Percentiles rank a stretch among this genome's conserved stretches.
Conservation (phyloP, 1,140 invertebrate species). For the Orussus abietinus region DNA sequence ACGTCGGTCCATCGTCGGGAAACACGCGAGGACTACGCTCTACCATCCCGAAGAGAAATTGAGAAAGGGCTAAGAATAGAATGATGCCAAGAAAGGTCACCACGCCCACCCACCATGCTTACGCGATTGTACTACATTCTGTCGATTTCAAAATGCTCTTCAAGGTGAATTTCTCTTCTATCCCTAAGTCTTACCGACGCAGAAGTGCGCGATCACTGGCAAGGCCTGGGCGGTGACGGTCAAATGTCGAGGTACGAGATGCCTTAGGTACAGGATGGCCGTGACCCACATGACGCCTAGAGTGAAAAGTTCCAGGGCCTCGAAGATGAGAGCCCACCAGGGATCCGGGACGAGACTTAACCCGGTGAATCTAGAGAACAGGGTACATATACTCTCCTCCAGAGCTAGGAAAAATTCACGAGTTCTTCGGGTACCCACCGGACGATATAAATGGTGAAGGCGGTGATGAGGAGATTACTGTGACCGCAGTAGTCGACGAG, state of each 20-base stretch:
- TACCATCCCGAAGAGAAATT: too few relatives aligned
- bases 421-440: conserved; percentile 51
- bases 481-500: conserved; percentile 82
- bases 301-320: conserved; percentile 75
- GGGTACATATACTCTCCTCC: neutral
- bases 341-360: conserved; percentile 63
- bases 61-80: too few relatives aligned
- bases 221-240: conserved; percentile 79
- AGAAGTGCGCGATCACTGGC: conserved; percentile 77
- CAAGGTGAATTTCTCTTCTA: too few relatives aligned
- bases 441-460: conserved; percentile 75
- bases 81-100: too few relatives aligned
- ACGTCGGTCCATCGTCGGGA: too few relatives aligned
- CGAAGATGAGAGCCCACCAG: conserved; percentile 66
- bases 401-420: neutral
- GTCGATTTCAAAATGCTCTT: too few relatives aligned
- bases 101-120: too few relatives aligned
- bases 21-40: too few relatives aligned
- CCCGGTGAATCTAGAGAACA: conserved; percentile 47
- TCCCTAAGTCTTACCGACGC: conserved; percentile 58
- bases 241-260: conserved; percentile 74
- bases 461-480: conserved; percentile 76
- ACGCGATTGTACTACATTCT: too few relatives aligned
- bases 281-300: conserved; percentile 81
- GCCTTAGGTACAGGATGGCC: conserved; percentile 74